These are phyloP conservation scores for Anthophora plumipes DNA, from an alignment of 2,888 invertebrate genomes.

Conservation along the genomic window DNA sequence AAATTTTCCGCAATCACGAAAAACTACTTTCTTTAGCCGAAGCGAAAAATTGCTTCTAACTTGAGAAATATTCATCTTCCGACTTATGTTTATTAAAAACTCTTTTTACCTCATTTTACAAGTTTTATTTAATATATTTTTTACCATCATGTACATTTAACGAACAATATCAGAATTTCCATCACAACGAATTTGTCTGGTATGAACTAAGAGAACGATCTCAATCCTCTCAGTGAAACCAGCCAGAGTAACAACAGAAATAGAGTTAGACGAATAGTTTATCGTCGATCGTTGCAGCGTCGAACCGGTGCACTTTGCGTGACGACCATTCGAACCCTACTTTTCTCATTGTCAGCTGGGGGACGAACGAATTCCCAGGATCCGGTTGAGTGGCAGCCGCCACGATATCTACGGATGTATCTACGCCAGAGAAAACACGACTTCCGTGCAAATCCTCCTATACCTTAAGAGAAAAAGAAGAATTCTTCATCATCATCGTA, in stretches of 20 bases:
- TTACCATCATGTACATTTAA: no score
- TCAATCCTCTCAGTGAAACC: neutral
- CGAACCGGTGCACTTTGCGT: conserved; percentile 57
- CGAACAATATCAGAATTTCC: no score
- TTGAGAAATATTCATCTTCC: neutral
- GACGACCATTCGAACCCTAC: conserved; percentile 50
- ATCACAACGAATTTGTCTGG: no score
- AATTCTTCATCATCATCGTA: conserved; percentile 11
- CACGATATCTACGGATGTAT: conserved; percentile 60
- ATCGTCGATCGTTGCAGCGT: conserved; percentile 40
- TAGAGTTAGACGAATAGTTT: conserved; percentile 32
- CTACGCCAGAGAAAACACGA: conserved; percentile 64
- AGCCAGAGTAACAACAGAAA: neutral
- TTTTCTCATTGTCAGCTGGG: conserved; percentile 58
- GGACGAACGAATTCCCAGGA: conserved; percentile 59
- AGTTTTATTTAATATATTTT: neutral
- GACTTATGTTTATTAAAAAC: neutral
- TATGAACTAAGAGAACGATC: no score
- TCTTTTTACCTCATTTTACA: neutral
- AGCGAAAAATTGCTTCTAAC: neutral
- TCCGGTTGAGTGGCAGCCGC: conserved; percentile 58
- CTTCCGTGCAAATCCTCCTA: conserved; percentile 59
- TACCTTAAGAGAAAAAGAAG: neutral
- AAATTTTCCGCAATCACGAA: no score
- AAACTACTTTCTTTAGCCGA: no score